phyloP scores from a whole-genome alignment of 2,113 vertebrate genomes.

The Brachionichthys hirsutus region DNA sequence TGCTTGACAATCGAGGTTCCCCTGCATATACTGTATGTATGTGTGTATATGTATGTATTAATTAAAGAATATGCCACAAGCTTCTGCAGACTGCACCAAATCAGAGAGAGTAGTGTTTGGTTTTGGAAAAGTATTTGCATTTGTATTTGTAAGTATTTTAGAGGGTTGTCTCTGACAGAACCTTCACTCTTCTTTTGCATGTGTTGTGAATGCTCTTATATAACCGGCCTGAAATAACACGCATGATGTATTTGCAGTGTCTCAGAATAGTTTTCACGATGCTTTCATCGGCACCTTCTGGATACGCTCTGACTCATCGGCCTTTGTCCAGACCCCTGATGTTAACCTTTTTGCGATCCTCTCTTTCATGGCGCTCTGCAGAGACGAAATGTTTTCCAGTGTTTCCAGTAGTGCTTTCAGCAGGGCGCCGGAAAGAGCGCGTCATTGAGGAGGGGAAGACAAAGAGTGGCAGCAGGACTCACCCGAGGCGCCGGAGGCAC shows the following conservation, averaged over 20 bases:
- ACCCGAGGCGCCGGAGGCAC: too few species aligned
- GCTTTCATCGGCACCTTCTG: constrained; percentile 2
- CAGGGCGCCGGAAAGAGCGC: neutral
- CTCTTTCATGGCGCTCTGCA: constrained; percentile 14
- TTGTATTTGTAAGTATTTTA: too few species aligned
- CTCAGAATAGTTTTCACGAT: neutral
- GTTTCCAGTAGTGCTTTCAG: constrained; percentile 1
- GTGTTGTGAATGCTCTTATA: neutral
- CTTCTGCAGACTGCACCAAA: too few species aligned
- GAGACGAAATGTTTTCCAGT: constrained; percentile 5
- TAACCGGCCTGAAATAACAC: neutral
- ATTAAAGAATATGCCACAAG: too few species aligned
- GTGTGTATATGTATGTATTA: too few species aligned
- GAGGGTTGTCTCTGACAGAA: neutral
- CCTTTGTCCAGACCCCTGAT: constrained; percentile 12
- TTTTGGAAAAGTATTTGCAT: too few species aligned
- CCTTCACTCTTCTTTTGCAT: neutral
- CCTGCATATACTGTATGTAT: too few species aligned
- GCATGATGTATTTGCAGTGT: neutral
- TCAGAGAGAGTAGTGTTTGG: too few species aligned
- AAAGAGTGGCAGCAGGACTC: too few species aligned
- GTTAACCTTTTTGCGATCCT: constrained; percentile 13
- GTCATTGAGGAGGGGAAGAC: too few species aligned
- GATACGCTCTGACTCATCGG: neutral
- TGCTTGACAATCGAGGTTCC: too few species aligned